Evolutionary conservation across 2,888 invertebrate species (phyloP).

Genomic region (Sphaerophoria rueppellii): DNA sequence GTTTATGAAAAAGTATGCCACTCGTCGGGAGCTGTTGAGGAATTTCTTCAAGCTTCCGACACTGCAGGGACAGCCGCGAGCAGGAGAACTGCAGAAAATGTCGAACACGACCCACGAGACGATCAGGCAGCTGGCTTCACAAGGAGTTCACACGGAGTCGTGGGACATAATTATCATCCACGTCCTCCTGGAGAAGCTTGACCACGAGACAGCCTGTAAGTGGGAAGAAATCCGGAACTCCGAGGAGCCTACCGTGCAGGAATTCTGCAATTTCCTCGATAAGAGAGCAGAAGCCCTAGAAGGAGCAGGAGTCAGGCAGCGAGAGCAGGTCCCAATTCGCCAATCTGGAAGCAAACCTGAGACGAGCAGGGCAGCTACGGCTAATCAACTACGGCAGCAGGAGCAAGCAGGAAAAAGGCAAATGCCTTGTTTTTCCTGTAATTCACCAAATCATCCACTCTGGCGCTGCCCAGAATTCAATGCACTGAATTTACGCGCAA

Average conservation of each 20-base stretch:
- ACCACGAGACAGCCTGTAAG: not conserved
- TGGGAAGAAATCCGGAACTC: not conserved
- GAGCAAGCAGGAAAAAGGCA: not conserved
- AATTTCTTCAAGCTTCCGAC: not conserved
- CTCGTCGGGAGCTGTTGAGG: not conserved
- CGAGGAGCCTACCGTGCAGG: not conserved
- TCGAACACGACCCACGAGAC: not conserved
- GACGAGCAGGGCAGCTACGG: not conserved
- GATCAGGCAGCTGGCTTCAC: not conserved
- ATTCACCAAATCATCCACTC: not conserved
- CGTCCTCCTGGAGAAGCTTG: not conserved
- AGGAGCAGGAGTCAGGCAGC: not conserved
- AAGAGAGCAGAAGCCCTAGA: not conserved
- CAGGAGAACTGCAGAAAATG: not conserved
- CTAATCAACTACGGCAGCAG: not conserved
- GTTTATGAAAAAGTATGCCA: not conserved
- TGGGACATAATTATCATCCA: not conserved
- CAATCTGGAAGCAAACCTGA: too few species aligned
- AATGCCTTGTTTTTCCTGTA: not conserved
- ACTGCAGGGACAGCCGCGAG: not conserved
- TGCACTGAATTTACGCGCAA: not conserved
- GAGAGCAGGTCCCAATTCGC: too few species aligned
- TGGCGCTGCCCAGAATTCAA: not conserved
- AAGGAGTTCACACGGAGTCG: not conserved
- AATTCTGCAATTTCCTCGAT: not conserved